These are phyloP conservation scores for Butorides virescens DNA, from an alignment of 2,113 vertebrate species.

Conservation along the genomic window DNA sequence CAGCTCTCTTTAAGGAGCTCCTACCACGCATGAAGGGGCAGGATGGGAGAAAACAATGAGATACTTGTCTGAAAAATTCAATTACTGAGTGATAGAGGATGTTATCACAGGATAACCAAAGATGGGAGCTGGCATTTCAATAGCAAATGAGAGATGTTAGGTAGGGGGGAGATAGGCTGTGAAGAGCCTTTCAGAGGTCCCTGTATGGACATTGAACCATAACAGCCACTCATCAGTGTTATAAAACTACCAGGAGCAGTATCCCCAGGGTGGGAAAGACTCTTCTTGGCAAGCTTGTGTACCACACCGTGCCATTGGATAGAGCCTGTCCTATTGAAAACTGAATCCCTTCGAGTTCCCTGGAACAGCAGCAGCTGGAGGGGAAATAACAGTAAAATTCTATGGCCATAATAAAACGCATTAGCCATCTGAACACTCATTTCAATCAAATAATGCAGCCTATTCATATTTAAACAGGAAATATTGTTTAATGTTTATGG, in stretches of 20 bases:
- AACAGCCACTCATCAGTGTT: conserved; percentile 28
- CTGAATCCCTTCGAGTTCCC: conserved; percentile 22
- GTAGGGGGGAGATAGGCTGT: not conserved
- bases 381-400: conserved; percentile 75
- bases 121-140: not conserved
- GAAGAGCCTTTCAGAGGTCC: conserved; percentile 43
- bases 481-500: conserved; percentile 78
- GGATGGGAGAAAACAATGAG: conserved; percentile 1
- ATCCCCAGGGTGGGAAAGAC: not conserved
- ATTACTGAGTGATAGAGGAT: conserved; percentile 7
- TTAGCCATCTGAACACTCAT: conserved; percentile 75
- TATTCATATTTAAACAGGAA: conserved; percentile 78
- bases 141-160: conserved; percentile 10
- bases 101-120: conserved; percentile 27
- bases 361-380: conserved; percentile 68
- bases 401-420: conserved; percentile 72
- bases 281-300: conserved; percentile 31
- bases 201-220: conserved; percentile 41
- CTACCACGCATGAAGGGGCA: not conserved
- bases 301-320: not conserved
- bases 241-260: conserved; percentile 36
- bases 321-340: conserved; percentile 26
- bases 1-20: not conserved
- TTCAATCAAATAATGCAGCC: conserved; percentile 70
- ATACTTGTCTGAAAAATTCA: conserved; percentile 29